Base-by-base conservation (phyloP, 2,113 vertebrate genomes). In the Alligator mississippiensis region DNA sequence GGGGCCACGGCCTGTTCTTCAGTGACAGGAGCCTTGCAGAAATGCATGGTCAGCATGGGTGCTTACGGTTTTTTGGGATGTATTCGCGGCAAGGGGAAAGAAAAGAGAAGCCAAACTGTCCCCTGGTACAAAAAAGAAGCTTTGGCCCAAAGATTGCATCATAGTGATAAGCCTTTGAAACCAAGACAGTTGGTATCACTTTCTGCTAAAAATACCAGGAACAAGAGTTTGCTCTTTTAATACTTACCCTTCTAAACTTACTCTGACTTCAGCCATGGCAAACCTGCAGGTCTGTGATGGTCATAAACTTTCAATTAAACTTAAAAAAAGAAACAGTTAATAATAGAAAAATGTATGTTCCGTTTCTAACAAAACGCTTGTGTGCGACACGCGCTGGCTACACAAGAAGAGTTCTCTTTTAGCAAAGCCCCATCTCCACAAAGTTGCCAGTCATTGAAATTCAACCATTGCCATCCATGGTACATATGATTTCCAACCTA, bases 261-360 rank as follows among this genome's bases (percentile, higher is more conserved):
- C 88, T 22, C 28, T 78, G 24, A 88, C 70, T 88, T 34, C 64
- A 55, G 47, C 58, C 82, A 54, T 72, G 64, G 75, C 19, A 89
- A 70, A 86, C 90, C 76, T 84, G 86, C 80, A 94, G 88, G 59
- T 88, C 80, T 80, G 83, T 21, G 66, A 70, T 34, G 66, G n/a
- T 28, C 63, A 66, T 88, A 85, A 84, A 24, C 17, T 92, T 47
- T 15, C 81, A 27, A 76, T 95, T 94, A 59, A 60, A 76, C 24
- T 86, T 86, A 55, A 80, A 59, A 78, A 89, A 76, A 77, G 93
- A 95, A 68, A n/a, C 0, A 55, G 60, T 90, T 86, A 17, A 57
- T 13, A 11, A 80, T 17, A n/a, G 63, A 63, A 89, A 89, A 87
- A 81, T 28, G 19, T 28, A 55, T 82, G 75, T 82, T 28, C 70